Base-by-base conservation (phyloP, 2,888 invertebrate species). In the Strigamia crassipes region DNA sequence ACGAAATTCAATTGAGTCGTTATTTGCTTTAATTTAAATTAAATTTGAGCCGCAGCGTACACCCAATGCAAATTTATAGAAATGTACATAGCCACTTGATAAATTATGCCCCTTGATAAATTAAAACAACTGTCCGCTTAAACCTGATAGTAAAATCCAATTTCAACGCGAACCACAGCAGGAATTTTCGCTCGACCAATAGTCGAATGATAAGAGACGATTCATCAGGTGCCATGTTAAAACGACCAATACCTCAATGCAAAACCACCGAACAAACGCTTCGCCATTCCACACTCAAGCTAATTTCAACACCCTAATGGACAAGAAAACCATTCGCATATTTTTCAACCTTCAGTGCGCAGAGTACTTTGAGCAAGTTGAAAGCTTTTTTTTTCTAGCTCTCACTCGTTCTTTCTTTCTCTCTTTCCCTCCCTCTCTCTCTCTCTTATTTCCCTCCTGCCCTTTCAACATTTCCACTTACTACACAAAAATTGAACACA, bases 101-200 rank as follows among this genome's bases (percentile, higher is more conserved):
- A 56, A 56, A 18, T 18, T 18, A 15, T n/a, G 21, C 1, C 18
- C 9, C 56, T 56, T 56, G 56, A 56, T 18, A 73, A 73, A 27
- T 73, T 10, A 27, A 15, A 31, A 27, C 31, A 12, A 73, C 27
- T 27, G 73, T 73, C 73, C 31, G 27, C 23, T 73, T 73, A 73
- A 27, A 73, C 4, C 73, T 73, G 61, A 61, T 61, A 61, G 21
- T 23, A 23, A 61, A 31, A 73, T 15, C n/a, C 73, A 12, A 73
- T 27, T 73, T 27, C 31, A 27, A 73, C 12, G 13, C n/a, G 0
- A 73, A 73, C 73, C 73, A 73, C 73, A 73, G 73, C 73, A 73
- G 73, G 73, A 73, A 73, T 73, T 73, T 73, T 27, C 6, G 31
- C 73, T 73, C 73, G 73, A 73, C 31, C 73, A 73, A 27, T 73